A percentile compares a stretch with the other conserved stretches of the same genome.
These are phyloP conservation scores for Brachymystax lenok DNA, from an alignment of 2,797 vertebrate genomes.

Conservation along the genomic window DNA sequence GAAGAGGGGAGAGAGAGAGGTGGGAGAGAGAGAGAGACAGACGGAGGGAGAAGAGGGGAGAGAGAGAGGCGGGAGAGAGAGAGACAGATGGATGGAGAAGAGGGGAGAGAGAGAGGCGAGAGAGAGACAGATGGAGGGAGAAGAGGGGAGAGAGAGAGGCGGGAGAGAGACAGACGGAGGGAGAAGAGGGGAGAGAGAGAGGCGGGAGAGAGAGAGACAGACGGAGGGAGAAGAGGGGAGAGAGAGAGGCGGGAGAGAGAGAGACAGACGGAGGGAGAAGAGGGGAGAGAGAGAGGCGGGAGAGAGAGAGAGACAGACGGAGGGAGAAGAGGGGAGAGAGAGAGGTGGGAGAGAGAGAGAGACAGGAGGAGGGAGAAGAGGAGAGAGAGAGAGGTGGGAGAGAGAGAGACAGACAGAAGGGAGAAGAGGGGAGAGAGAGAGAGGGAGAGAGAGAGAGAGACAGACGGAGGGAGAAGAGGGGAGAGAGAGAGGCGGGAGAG, in stretches of 20 bases:
- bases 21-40: no score
- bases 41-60: slow-evolving; percentile 31
- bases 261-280: slow-evolving; percentile 36
- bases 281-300: no score
- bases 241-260: no score
- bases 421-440: slow-evolving; percentile 14
- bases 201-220: no score
- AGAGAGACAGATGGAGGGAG: slow-evolving; percentile 35
- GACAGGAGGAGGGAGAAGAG: slow-evolving; percentile 35
- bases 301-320: slow-evolving; percentile 32
- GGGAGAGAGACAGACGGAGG: slow-evolving; percentile 35
- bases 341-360: no score
- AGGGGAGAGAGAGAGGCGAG: no score
- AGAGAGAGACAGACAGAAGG: slow-evolving; percentile 35
- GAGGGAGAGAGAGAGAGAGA: no score
- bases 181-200: slow-evolving; percentile 14
- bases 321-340: slow-evolving; percentile 23
- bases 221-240: slow-evolving; percentile 31
- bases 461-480: slow-evolving; percentile 35
- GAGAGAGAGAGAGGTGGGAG: no score
- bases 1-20: slow-evolving; percentile 3
- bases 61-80: no score
- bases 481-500: no score
- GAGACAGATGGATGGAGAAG: slow-evolving; percentile 36
- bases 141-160: slow-evolving; percentile 2